These are phyloP conservation scores for Chiroxiphia lanceolata DNA, from an alignment of 2,797 vertebrate genomes.

Conservation along the genomic window DNA sequence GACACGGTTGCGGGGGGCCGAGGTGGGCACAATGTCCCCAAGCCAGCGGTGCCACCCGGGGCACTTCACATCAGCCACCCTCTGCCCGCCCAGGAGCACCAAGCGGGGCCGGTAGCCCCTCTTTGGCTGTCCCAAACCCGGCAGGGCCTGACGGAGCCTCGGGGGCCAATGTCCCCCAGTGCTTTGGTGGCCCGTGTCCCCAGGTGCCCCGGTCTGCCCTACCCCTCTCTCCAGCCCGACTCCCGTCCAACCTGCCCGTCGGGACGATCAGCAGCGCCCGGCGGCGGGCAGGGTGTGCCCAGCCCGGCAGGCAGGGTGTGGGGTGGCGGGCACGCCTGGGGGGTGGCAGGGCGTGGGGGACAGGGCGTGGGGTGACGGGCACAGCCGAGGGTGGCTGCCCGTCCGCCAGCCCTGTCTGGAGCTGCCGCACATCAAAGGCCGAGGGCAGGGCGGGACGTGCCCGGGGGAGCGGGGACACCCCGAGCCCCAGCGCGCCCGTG, in stretches of 20 bases:
- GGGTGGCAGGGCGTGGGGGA: background rate
- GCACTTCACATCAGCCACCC: background rate
- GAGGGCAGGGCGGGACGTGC: background rate
- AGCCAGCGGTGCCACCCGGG: background rate
- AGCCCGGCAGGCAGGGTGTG: background rate
- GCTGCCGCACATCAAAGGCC: background rate
- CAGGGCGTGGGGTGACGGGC: background rate
- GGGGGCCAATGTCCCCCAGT: background rate
- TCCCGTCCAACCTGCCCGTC: background rate
- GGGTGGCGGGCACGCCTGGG: background rate
- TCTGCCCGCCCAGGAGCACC: background rate
- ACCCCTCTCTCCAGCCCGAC: background rate
- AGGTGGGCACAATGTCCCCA: background rate
- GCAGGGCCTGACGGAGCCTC: background rate
- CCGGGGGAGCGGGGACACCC: background rate
- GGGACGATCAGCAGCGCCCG: background rate
- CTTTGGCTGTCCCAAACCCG: background rate
- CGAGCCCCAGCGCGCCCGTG: fast-evolving
- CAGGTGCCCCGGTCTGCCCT: background rate
- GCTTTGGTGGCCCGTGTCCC: background rate
- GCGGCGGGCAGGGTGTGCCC: background rate
- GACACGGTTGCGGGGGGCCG: background rate
- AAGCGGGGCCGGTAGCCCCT: background rate
- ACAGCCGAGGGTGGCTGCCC: background rate
- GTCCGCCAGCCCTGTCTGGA: background rate